Evolutionary conservation across 2,888 invertebrate species (phyloP), one percentile per base, ranked within the genome.

Genomic region (Xiphydria camelus): DNA sequence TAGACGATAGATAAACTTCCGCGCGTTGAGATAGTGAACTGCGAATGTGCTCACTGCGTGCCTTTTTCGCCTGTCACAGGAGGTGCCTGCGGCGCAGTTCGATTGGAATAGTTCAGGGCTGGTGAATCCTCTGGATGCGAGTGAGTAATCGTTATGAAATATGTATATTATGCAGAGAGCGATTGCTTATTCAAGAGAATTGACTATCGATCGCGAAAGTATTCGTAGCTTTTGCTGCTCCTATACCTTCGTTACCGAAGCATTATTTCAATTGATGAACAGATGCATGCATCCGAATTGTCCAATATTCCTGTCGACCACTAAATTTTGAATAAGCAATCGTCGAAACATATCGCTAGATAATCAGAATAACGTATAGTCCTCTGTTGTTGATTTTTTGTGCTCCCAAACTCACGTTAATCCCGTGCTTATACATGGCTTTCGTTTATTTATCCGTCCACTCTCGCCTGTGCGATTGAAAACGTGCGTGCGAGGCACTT

Each of bases 101-200:
- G 88, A 88, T 76, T 88, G 88, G 88, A 83, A 79, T 62, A 81
- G 82, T 61, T 83, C 87, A 61, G 88, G 87, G 46, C 78, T 88
- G 45, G 81, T 83, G 21, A 87, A 88, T 77, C 87, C 88, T 42
- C 75, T 88, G 57, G 87, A 88, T 73, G 64, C 69, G 54, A 71
- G 75, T 75, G 63, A 71, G 73, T 73, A 66, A 52, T 42, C 12
- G 4, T 2, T 14, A 32, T 21, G 7, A 10, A 14, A 19, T 10
- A 4, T 1, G 3, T 18, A 3, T 18, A 34, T 15, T 5, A n/a
- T n/a, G n/a, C n/a, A n/a, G n/a, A n/a, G n/a, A n/a, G 29, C 15
- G 29, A 29, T 29, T 12, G 3, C 6, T 2, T 29, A 29, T 12
- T 2, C 15, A n/a, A n/a, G n/a, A 29, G 29, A 29, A 29, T 29